phyloP scores from a whole-genome alignment of 2,797 vertebrate species.

The Glyptemys insculpta region DNA sequence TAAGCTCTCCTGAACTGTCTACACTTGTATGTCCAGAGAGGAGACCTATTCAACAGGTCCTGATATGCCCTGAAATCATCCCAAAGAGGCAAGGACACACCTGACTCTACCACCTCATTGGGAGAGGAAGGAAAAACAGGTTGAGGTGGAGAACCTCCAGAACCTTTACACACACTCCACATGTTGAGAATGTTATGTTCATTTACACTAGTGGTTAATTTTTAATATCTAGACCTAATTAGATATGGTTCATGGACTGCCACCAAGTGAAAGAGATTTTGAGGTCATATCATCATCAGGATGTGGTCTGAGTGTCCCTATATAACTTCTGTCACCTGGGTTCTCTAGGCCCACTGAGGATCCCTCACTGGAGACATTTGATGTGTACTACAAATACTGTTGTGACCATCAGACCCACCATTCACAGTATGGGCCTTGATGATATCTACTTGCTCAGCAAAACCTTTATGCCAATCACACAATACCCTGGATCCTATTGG shows the following conservation, averaged over 20 bases:
- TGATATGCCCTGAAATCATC: too few species aligned
- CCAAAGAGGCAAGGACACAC: too few species aligned
- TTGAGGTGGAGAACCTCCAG: not conserved
- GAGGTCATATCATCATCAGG: not conserved
- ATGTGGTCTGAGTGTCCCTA: not conserved
- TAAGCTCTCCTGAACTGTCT: too few species aligned
- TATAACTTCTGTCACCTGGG: not conserved
- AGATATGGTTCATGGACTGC: not conserved
- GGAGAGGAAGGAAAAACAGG: too few species aligned
- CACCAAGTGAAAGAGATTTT: not conserved
- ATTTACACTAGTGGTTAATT: slow-evolving; percentile 8
- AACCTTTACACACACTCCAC: slow-evolving; percentile 3
- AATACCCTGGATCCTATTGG: not conserved
- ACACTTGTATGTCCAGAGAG: too few species aligned
- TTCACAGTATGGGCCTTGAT: not conserved
- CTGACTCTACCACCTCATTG: too few species aligned
- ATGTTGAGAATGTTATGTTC: not conserved
- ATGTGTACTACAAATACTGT: not conserved
- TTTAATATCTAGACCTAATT: slow-evolving; percentile 25
- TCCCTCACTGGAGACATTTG: not conserved
- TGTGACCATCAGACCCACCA: not conserved
- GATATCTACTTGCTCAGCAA: not conserved
- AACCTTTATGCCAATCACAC: not conserved
- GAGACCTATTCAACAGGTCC: too few species aligned
- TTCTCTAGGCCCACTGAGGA: not conserved